Evolutionary conservation across 2,113 vertebrate genomes (phyloP).

Genomic region (Eptesicus fuscus): DNA sequence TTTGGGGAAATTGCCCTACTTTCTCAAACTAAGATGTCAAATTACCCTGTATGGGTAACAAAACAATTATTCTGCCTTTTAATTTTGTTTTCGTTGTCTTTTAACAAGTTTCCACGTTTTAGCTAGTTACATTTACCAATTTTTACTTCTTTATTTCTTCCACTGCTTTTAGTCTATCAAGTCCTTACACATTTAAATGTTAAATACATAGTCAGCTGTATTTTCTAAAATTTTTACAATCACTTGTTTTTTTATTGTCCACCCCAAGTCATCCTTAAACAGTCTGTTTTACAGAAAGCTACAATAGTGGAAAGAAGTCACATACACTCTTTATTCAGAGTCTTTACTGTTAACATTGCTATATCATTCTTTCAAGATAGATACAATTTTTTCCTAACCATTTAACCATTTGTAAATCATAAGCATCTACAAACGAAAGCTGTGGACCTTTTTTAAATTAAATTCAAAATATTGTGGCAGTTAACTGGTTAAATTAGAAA

Average conservation of each 20-base stretch:
- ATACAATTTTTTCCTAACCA: background rate
- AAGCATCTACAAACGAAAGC: too few species aligned
- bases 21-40: conserved; percentile 9
- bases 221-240: conserved; percentile 23
- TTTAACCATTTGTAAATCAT: background rate
- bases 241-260: background rate
- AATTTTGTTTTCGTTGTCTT: background rate
- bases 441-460: too few species aligned
- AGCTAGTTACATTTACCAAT: background rate
- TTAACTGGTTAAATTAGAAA: background rate
- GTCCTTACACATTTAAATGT: background rate
- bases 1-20: background rate
- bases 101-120: background rate
- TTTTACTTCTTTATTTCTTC: background rate
- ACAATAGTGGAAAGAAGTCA: background rate
- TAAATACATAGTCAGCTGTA: background rate
- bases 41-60: background rate
- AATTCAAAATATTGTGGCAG: too few species aligned
- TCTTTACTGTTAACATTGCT: background rate
- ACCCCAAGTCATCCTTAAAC: background rate
- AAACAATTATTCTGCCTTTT: background rate
- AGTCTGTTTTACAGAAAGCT: conserved; percentile 10
- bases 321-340: background rate
- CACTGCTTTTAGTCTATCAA: background rate
- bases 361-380: background rate